Evolutionary conservation across 2,888 invertebrate genomes (phyloP), one percentile per base, ranked within the genome.

Genomic region (Chironomus riparius): DNA sequence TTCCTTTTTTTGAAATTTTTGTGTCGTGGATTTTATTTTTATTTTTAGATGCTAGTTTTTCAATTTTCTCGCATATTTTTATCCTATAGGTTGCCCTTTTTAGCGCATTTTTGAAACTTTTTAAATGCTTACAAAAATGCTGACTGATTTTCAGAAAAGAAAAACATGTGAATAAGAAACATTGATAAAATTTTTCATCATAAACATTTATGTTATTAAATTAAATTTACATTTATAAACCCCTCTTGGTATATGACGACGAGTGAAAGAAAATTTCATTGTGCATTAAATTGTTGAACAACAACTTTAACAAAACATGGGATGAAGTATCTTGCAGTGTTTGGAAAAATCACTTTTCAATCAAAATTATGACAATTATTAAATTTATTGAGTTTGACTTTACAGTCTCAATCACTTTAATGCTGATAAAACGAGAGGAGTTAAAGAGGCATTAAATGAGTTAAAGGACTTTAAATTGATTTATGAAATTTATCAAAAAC

Each of bases 331-430:
- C 68, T 28, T 56, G 56, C 56, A 38, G 38, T 13, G 38, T 15
- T 22, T 13, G 13, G 21, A 68, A 68, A n/a, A 74, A 74, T 74
- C 65, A 62, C 72, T 76, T 76, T 76, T 76, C 76, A 76, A 76
- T 76, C 76, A 76, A 76, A 76, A 68, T 76, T 76, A 76, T 76
- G 76, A 76, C 76, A 76, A 76, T 76, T 76, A 76, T 76, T 76
- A 76, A 68, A 76, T 69, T 76, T 69, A 76, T 75, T 75, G n/a
- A 68, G 38, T 75, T 75, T 75, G 68, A 75, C 68, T 68, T 75
- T 68, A 6, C 62, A 12, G 15, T 13, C 24, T 24, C 22, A 28
- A 47, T 47, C 70, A 38, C 47, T 62, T 62, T 24, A 47, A 50
- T 71, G 65, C 22, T 73, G 47, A 24, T 73, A 5, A 50, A 71